Percentiles rank a stretch among this genome's conserved stretches.
phyloP scores from a whole-genome alignment of 1,140 invertebrate species.

The Aphelinus atriplicis region DNA sequence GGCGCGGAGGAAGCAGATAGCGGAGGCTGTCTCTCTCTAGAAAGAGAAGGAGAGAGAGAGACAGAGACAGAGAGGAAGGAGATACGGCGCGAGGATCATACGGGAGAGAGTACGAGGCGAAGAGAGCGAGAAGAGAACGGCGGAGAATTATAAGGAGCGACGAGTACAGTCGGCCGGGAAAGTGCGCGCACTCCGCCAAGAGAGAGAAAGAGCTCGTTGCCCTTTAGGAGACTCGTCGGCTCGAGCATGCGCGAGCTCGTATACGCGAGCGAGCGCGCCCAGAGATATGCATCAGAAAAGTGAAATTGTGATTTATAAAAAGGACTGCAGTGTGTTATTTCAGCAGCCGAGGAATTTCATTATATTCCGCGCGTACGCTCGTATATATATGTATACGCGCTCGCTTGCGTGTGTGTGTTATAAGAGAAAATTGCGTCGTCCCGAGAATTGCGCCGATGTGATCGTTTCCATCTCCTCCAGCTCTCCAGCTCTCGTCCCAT shows the following conservation, averaged over 20 bases:
- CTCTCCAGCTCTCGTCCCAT: neutral
- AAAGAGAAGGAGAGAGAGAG: no score
- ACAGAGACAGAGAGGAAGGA: neutral
- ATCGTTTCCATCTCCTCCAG: constrained; percentile 21
- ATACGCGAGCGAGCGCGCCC: neutral
- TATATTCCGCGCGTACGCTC: neutral
- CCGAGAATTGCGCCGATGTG: neutral
- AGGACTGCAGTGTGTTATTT: constrained; percentile 14
- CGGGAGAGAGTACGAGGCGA: neutral
- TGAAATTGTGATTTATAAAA: constrained; percentile 38
- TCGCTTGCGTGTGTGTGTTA: neutral
- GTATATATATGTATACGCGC: neutral
- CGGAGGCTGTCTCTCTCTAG: no score
- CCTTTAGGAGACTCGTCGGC: constrained; percentile 6
- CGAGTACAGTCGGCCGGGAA: constrained; percentile 11
- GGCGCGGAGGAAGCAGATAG: no score
- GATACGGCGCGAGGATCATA: neutral
- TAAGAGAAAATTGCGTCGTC: constrained; percentile 28
- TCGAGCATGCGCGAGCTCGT: no score
- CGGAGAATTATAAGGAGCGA: constrained; percentile 28
- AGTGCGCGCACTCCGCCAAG: neutral
- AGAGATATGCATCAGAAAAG: constrained; percentile 30
- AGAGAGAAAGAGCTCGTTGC: neutral
- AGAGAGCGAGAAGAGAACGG: constrained; percentile 14
- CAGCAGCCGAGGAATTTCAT: constrained; percentile 22